Evolutionary conservation across 2,888 invertebrate species (phyloP).

Genomic region (Lypha dubia): DNA sequence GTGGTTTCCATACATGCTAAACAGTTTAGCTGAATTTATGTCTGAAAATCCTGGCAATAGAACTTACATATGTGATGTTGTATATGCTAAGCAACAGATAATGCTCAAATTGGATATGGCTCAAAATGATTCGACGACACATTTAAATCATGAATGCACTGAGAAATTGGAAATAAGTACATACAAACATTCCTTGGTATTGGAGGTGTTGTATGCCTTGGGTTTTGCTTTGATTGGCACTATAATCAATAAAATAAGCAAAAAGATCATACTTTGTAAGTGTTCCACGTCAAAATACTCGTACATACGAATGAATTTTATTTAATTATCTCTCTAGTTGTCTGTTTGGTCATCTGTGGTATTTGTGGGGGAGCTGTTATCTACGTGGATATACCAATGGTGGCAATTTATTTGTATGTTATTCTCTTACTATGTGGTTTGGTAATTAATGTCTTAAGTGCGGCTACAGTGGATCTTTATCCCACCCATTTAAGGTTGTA

Average conservation of each 20-base stretch:
- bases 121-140: constrained; percentile 1
- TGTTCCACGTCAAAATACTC: background rate
- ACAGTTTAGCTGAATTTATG: constrained; percentile 78
- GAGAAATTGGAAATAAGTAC: constrained; percentile 78
- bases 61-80: constrained; percentile 79
- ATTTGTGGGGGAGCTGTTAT: constrained; percentile 75
- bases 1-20: constrained; percentile 81
- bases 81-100: constrained; percentile 74
- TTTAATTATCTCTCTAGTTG: constrained; percentile 71
- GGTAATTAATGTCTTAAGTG: constrained; percentile 79
- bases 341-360: constrained; percentile 76
- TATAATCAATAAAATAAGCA: constrained; percentile 78
- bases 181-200: constrained; percentile 77
- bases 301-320: too few species aligned
- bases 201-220: constrained; percentile 78
- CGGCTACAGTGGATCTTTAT: constrained; percentile 80
- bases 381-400: constrained; percentile 75
- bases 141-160: constrained; percentile 71
- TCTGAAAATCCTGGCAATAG: constrained; percentile 75
- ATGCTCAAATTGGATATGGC: constrained; percentile 57
- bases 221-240: constrained; percentile 78
- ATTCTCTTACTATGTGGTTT: constrained; percentile 77
- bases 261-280: constrained; percentile 78
- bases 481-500: constrained; percentile 80
- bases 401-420: constrained; percentile 78